These are phyloP conservation scores for Dipus sagitta DNA, from an alignment of 2,797 vertebrate genomes.

Conservation along the genomic window DNA sequence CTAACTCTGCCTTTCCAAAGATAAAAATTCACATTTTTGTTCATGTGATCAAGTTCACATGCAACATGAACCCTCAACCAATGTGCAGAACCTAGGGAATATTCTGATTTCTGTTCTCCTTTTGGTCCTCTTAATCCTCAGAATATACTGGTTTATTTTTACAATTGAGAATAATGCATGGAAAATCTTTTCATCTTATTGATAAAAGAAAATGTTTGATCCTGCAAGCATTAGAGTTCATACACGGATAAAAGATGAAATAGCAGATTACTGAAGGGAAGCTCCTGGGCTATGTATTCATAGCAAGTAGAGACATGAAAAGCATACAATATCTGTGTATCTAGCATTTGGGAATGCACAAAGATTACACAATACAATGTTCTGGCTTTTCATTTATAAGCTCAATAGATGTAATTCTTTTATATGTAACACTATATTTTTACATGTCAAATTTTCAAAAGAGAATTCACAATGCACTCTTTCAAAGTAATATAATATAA, in stretches of 20 bases:
- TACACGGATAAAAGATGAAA: slow-evolving; percentile 78
- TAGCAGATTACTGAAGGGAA: slow-evolving; percentile 59
- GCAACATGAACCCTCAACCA: not conserved
- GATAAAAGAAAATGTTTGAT: slow-evolving; percentile 81
- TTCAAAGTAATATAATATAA: not conserved
- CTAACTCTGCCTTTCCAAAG: not conserved
- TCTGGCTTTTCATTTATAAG: slow-evolving; percentile 57
- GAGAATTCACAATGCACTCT: not conserved
- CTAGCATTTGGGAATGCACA: not conserved
- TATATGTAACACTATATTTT: not conserved
- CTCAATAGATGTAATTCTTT: slow-evolving; percentile 37
- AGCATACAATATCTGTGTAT: slow-evolving; percentile 24
- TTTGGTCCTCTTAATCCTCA: slow-evolving; percentile 56
- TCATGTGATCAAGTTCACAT: not conserved
- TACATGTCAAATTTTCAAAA: slow-evolving; percentile 42
- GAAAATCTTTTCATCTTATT: slow-evolving; percentile 74
- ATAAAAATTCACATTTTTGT: slow-evolving; percentile 5
- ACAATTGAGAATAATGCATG: slow-evolving; percentile 66
- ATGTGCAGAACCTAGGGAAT: not conserved
- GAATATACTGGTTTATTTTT: slow-evolving; percentile 68
- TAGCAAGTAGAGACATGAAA: slow-evolving; percentile 64
- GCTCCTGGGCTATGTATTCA: slow-evolving; percentile 52
- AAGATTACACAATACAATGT: slow-evolving; percentile 47
- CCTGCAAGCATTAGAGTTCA: slow-evolving; percentile 60
- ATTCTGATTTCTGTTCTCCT: not conserved